Evolutionary conservation across 2,113 vertebrate species (phyloP), one percentile per base, ranked within the genome.

Genomic region (Peromyscus maniculatus): DNA sequence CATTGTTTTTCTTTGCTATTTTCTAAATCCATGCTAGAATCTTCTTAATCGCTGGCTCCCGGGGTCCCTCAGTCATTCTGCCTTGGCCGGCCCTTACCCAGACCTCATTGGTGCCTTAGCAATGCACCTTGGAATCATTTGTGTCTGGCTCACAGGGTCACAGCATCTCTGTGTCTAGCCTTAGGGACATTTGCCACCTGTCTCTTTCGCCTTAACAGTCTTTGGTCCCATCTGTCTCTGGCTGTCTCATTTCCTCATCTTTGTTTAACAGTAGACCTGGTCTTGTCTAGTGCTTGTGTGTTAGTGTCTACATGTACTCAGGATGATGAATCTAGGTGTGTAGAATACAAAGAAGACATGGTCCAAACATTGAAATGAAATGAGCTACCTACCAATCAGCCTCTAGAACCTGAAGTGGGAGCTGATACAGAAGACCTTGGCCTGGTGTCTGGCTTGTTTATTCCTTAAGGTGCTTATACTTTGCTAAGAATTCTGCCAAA

Each of bases 301-400:
- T 43, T 46, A 52, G 19, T 36, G 12, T 66, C 19, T 69, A 9
- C 31, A 46, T 5, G 28, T 49, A 67, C 62, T 82, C 39, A 80
- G 82, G 93, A 79, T 57, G 46, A 22, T 86, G 57, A 55, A 90
- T 59, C 89, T 36, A 43, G 26, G 28, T 57, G 36, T 75, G n/a
- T 31, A n/a, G 49, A 72, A 52, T 52, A 13, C 15, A 7, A 71
- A 5, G 46, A 86, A 91, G 33, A 66, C 21, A 71, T 28, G 86
- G 2, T 79, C n/a, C 26, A 88, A 52, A 97, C 31, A 62, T 7
- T 79, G 93, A 89, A 91, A 88, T 31, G 39, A 46, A 80, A 84
- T 26, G 36, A 91, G 7, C 19, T 26, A 43, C 79, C 52, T 52
- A 52, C 52, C 52, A 36, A 87, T 89, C 15, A 84, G 33, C 78